phyloP scores from a whole-genome alignment of 2,888 invertebrate species.

The Dusona sp. region DNA sequence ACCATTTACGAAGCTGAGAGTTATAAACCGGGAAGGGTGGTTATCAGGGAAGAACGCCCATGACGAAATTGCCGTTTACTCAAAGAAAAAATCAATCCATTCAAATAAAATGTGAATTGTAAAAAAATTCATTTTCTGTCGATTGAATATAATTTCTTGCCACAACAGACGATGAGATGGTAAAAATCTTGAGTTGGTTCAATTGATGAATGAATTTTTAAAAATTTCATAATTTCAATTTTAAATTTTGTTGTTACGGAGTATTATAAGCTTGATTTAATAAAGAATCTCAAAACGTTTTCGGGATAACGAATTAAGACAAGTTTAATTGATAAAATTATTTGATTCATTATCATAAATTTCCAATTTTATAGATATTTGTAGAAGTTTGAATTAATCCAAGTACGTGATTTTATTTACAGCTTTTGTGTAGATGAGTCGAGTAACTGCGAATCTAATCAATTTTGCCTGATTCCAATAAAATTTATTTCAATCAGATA shows the following conservation, averaged over 20 bases:
- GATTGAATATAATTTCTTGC: background rate
- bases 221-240: background rate
- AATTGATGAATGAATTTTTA: background rate
- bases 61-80: background rate
- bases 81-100: background rate
- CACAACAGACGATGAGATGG: background rate
- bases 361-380: background rate
- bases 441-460: background rate
- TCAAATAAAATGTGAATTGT: background rate
- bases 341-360: background rate
- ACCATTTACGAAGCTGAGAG: conserved; percentile 9
- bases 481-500: background rate
- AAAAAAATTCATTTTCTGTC: background rate
- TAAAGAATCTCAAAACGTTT: background rate
- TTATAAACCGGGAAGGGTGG: background rate
- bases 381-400: background rate
- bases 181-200: background rate
- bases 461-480: background rate
- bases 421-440: background rate
- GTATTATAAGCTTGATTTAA: background rate
- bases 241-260: background rate
- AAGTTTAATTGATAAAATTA: background rate
- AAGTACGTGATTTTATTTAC: background rate
- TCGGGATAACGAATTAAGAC: background rate
- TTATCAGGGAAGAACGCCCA: background rate